Percentiles rank a stretch among this genome's conserved stretches.
Evolutionary conservation across 2,888 invertebrate species (phyloP).

Genomic region (Drosophila mulleri): DNA sequence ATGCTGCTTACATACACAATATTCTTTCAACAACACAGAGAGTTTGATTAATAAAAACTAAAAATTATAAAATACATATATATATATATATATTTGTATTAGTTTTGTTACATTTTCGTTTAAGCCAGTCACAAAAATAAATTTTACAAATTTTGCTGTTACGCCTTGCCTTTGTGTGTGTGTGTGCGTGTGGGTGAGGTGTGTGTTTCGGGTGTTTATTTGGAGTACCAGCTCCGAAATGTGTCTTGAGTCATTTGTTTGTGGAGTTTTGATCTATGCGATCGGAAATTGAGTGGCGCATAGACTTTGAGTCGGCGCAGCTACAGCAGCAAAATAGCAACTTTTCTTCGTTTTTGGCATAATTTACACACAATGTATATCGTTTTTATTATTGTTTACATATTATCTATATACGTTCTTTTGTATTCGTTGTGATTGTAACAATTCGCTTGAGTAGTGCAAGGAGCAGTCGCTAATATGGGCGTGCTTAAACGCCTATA

Average conservation of each 20-base stretch:
- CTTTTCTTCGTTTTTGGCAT: conserved; percentile 36
- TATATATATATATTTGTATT: conserved; percentile 26
- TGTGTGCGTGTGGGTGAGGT: conserved; percentile 10
- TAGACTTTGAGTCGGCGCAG: conserved; percentile 30
- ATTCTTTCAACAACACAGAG: conserved; percentile 69
- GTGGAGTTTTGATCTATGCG: conserved; percentile 28
- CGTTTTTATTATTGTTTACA: conserved; percentile 17
- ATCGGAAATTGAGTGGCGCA: conserved; percentile 42
- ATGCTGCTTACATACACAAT: conserved; percentile 50
- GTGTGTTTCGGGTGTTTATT: conserved; percentile 3
- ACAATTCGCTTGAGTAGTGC: conserved; percentile 78
- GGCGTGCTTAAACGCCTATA: conserved; percentile 36
- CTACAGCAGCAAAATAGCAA: conserved; percentile 30
- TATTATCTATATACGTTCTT: conserved; percentile 18
- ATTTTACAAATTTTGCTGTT: conserved; percentile 25
- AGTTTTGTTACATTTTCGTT: conserved; percentile 11
- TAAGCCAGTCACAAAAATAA: conserved; percentile 32
- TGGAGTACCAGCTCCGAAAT: conserved; percentile 76
- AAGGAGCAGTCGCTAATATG: conserved; percentile 53
- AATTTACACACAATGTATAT: conserved; percentile 40
- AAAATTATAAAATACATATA: conserved; percentile 29
- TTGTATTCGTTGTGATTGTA: conserved; percentile 63
- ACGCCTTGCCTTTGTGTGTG: conserved; percentile 13
- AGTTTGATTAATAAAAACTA: conserved; percentile 69
- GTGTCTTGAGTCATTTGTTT: conserved; percentile 30